Conservation (phyloP, 2,797 vertebrate species). For the Sternarchorhynchus goeldii region DNA sequence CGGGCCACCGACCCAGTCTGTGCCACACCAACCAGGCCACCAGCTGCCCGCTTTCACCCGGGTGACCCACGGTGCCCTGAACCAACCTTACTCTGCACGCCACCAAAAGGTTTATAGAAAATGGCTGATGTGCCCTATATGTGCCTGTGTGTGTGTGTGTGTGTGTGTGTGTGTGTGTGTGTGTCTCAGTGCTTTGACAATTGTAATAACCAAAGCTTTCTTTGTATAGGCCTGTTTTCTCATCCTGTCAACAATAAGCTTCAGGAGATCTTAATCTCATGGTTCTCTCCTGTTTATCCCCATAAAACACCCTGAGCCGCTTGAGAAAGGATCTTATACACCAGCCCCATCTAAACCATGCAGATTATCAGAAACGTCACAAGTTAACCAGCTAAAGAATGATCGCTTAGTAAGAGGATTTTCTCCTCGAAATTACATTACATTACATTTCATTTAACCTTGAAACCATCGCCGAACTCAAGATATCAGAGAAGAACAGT, state of each 20-base stretch:
- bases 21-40: slow-evolving; percentile 43
- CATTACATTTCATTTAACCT: slow-evolving; percentile 3
- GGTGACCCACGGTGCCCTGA: slow-evolving; percentile 37
- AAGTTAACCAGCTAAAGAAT: neutral
- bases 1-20: slow-evolving; percentile 33
- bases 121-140: neutral
- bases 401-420: neutral
- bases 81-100: slow-evolving; percentile 25
- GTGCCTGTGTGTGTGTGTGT: too few relatives aligned
- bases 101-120: neutral
- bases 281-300: slow-evolving; percentile 17
- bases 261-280: slow-evolving; percentile 24
- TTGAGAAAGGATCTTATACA: too few relatives aligned
- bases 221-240: neutral
- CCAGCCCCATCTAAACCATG: neutral
- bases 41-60: slow-evolving; percentile 43
- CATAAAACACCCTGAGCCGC: neutral
- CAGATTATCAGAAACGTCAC: neutral
- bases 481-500: neutral
- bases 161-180: neutral
- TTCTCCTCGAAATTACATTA: neutral
- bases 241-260: slow-evolving; percentile 9
- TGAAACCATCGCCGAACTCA: too few relatives aligned
- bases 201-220: neutral
- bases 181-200: neutral